Percentiles rank a stretch among this genome's conserved stretches.
Conservation (phyloP, 2,888 invertebrate species). For the Ptychoptera albimana region DNA sequence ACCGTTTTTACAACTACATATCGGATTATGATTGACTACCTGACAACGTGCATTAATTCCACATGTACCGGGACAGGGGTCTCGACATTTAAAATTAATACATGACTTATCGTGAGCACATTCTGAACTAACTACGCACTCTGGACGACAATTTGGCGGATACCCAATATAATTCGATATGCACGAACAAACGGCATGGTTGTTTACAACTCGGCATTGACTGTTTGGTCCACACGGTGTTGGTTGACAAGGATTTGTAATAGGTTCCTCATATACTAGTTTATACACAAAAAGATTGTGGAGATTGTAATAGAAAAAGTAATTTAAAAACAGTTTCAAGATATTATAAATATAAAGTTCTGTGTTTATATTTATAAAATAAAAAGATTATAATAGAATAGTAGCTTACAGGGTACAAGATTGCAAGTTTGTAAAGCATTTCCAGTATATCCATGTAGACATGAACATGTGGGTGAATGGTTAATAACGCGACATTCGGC, state of each 20-base stretch:
- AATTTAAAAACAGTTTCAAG: too few relatives aligned
- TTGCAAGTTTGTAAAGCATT: conserved; percentile 39
- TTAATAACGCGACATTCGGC: conserved; percentile 53
- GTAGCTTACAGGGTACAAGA: conserved; percentile 8
- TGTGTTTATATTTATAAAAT: conserved; percentile 14
- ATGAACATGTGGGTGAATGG: conserved; percentile 48
- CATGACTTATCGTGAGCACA: conserved; percentile 69
- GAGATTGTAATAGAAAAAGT: too few relatives aligned
- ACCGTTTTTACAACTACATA: conserved; percentile 63
- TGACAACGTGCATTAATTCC: conserved; percentile 67
- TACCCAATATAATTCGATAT: conserved; percentile 61
- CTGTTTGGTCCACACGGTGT: conserved; percentile 72
- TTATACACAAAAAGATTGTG: background rate
- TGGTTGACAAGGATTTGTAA: conserved; percentile 40
- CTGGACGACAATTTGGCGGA: conserved; percentile 62
- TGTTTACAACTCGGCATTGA: conserved; percentile 52
- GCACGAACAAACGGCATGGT: conserved; percentile 68
- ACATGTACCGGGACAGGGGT: conserved; percentile 73
- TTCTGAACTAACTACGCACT: conserved; percentile 70
- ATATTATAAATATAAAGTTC: background rate
- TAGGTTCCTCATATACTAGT: conserved; percentile 17
- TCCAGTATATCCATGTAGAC: conserved; percentile 41
- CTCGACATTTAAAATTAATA: conserved; percentile 59
- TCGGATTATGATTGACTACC: conserved; percentile 71
- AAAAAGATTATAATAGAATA: conserved; percentile 2